Evolutionary conservation across 2,113 vertebrate species (phyloP).

Genomic region (Pheucticus melanocephalus): DNA sequence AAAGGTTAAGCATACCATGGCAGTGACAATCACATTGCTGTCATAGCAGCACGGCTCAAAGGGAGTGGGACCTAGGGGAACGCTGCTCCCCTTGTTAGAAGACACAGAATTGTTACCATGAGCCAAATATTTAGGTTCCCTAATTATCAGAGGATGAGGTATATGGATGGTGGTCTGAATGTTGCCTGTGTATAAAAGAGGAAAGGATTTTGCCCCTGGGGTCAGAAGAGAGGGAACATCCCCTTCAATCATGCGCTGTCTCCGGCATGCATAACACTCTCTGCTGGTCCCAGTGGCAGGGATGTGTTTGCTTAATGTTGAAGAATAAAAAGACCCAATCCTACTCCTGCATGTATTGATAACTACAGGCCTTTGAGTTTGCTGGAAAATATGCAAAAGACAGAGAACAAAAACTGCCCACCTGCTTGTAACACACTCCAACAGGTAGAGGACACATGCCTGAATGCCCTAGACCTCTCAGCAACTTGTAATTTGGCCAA

Average conservation of each 20-base stretch:
- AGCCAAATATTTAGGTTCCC: conserved; percentile 1
- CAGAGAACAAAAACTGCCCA: neutral
- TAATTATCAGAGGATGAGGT: neutral
- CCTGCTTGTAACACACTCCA: neutral
- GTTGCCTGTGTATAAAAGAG: neutral
- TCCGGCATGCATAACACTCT: neutral
- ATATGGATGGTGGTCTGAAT: neutral
- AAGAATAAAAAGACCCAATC: neutral
- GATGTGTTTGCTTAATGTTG: neutral
- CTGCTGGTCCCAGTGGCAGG: neutral
- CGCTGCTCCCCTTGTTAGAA: conserved; percentile 44
- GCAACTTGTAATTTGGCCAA: conserved; percentile 20
- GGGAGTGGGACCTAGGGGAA: conserved; percentile 49
- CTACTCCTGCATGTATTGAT: neutral
- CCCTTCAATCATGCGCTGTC: neutral
- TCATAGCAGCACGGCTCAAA: conserved; percentile 51
- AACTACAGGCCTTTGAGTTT: neutral
- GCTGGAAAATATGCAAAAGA: neutral
- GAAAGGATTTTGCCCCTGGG: neutral
- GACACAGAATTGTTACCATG: neutral
- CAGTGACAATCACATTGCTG: conserved; percentile 68
- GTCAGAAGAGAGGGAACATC: neutral
- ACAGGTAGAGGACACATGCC: conserved; percentile 26
- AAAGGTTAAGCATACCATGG: conserved; percentile 74
- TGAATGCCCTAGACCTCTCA: conserved; percentile 20